Evolutionary conservation across 2,797 vertebrate genomes (phyloP).

Genomic region (Threskiornis aethiopicus): DNA sequence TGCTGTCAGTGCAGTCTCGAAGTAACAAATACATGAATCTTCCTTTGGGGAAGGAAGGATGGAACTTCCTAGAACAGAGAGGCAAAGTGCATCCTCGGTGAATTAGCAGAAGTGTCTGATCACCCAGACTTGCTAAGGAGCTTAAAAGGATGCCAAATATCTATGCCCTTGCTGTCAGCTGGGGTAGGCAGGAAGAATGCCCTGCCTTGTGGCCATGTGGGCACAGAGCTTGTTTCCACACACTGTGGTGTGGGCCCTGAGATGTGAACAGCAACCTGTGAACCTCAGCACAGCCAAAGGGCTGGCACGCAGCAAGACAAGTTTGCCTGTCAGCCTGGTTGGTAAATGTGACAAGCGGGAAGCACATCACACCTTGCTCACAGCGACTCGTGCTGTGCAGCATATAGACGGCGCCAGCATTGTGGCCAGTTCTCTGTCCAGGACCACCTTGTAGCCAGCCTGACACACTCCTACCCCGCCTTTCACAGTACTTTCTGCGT

Average conservation of each 20-base stretch:
- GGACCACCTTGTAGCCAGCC: not conserved
- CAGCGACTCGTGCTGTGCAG: not conserved
- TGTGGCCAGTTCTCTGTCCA: not conserved
- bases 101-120: not conserved
- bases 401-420: not conserved
- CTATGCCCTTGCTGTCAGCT: not conserved
- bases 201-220: not conserved
- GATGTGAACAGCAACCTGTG: not conserved
- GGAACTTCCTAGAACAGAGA: not conserved
- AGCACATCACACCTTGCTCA: not conserved
- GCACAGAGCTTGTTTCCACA: not conserved
- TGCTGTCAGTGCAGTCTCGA: not conserved
- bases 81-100: not conserved
- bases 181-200: not conserved
- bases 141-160: not conserved
- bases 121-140: not conserved
- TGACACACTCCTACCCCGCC: not conserved
- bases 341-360: fast-evolving
- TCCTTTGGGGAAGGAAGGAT: not conserved
- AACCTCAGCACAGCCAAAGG: not conserved
- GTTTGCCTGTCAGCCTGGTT: not conserved
- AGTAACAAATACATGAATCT: not conserved
- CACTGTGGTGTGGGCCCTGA: not conserved
- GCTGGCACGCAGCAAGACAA: not conserved
- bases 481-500: not conserved